Percentiles rank a stretch among this genome's conserved stretches.
These are phyloP conservation scores for Callipepla squamata DNA, from an alignment of 2,113 vertebrate genomes.

Conservation along the genomic window DNA sequence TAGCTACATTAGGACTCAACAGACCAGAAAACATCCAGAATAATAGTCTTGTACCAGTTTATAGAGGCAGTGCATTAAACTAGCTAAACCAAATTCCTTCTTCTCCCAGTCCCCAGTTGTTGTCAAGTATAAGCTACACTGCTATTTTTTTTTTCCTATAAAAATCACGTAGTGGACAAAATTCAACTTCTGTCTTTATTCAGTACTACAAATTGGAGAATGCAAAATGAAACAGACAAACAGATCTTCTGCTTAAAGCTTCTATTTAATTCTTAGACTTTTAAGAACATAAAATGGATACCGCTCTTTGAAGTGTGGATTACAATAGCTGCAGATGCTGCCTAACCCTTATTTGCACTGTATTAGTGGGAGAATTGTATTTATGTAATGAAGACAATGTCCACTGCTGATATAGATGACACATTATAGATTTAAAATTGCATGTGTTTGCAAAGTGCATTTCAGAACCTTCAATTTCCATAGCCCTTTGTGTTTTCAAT, in stretches of 20 bases:
- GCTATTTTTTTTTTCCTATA: neutral
- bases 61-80: constrained; percentile 27
- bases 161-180: neutral
- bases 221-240: neutral
- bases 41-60: constrained; percentile 47
- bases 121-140: neutral
- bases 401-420: constrained; percentile 55
- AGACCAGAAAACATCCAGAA: constrained; percentile 67
- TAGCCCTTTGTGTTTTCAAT: constrained; percentile 70
- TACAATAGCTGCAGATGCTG: constrained; percentile 53
- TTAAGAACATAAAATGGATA: constrained; percentile 6
- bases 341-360: constrained; percentile 48
- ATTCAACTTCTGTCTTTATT: neutral
- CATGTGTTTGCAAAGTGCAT: constrained; percentile 47
- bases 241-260: neutral
- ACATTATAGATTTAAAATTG: constrained; percentile 64
- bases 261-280: neutral
- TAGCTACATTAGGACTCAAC: constrained; percentile 54
- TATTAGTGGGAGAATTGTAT: constrained; percentile 56
- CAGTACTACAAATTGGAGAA: neutral
- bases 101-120: neutral
- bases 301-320: constrained; percentile 15
- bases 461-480: constrained; percentile 51
- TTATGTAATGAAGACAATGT: constrained; percentile 62
- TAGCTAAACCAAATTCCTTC: neutral